Evolutionary conservation across 2,113 vertebrate species (phyloP).

Genomic region (Carassius auratus): DNA sequence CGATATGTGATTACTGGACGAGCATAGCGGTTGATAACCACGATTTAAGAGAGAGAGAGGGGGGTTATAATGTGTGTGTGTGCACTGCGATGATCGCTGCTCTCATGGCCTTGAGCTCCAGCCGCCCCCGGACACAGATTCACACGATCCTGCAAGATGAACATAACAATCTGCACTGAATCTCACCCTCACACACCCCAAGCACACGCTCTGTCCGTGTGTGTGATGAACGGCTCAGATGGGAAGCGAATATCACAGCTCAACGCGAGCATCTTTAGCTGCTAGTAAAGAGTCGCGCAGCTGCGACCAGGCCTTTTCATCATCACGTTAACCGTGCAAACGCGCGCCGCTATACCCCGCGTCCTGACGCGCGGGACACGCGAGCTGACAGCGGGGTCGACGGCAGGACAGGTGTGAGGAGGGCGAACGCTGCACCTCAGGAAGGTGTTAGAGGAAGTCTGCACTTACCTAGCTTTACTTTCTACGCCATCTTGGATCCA

Average conservation of each 20-base stretch:
- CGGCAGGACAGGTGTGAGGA: neutral
- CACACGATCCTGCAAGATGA: neutral
- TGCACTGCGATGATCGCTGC: slow-evolving; percentile 32
- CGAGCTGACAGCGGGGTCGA: slow-evolving; percentile 9
- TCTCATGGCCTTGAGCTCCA: slow-evolving; percentile 54
- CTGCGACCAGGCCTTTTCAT: slow-evolving; percentile 17
- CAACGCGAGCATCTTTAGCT: neutral
- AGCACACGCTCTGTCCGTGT: too few relatives aligned
- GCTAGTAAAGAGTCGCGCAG: slow-evolving; percentile 34
- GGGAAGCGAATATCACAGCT: neutral
- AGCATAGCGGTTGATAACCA: too few relatives aligned
- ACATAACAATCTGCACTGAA: neutral
- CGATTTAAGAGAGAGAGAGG: too few relatives aligned
- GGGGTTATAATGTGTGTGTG: neutral
- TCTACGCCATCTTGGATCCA: slow-evolving; percentile 99
- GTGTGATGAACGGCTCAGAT: neutral
- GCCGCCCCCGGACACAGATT: slow-evolving; percentile 54
- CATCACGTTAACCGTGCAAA: slow-evolving; percentile 23
- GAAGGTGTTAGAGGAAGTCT: slow-evolving; percentile 83
- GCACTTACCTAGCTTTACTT: slow-evolving; percentile 99
- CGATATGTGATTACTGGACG: neutral
- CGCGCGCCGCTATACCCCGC: neutral
- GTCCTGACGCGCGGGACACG: neutral
- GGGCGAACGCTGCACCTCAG: slow-evolving; percentile 48
- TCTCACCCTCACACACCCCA: neutral